Percentiles rank a stretch among this genome's conserved stretches.
Conservation (phyloP, 2,888 invertebrate species). For the Hybos culiciformis region DNA sequence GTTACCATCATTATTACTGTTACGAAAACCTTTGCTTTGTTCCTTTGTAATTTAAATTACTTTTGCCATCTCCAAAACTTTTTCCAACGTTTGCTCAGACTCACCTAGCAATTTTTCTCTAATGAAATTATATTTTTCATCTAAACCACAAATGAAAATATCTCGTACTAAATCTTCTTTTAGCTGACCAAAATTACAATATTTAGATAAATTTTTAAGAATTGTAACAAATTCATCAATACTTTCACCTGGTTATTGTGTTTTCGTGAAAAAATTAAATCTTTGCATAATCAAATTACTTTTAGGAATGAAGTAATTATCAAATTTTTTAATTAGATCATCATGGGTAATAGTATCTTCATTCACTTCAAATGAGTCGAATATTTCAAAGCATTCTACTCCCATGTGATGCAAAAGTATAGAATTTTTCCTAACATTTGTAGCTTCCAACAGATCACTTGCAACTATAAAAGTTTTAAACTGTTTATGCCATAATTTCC, state of each 20-base stretch:
- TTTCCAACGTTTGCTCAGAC: too few relatives aligned
- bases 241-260: not conserved
- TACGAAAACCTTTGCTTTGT: not conserved
- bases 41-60: not conserved
- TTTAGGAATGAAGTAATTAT: not conserved
- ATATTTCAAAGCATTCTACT: too few relatives aligned
- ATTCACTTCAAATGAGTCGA: too few relatives aligned
- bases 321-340: too few relatives aligned
- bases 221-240: not conserved
- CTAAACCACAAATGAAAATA: not conserved
- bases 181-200: not conserved
- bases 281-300: not conserved
- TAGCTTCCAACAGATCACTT: too few relatives aligned
- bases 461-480: too few relatives aligned
- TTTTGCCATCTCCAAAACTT: too few relatives aligned
- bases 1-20: not conserved
- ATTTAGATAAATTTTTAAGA: not conserved
- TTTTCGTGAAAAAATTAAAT: not conserved
- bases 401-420: too few relatives aligned
- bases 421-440: too few relatives aligned
- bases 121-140: not conserved
- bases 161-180: too few relatives aligned
- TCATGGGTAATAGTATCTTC: too few relatives aligned
- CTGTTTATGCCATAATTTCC: too few relatives aligned
- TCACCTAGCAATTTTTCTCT: not conserved